Conservation (phyloP, 2,113 vertebrate species). For the Sylvietta virens region DNA sequence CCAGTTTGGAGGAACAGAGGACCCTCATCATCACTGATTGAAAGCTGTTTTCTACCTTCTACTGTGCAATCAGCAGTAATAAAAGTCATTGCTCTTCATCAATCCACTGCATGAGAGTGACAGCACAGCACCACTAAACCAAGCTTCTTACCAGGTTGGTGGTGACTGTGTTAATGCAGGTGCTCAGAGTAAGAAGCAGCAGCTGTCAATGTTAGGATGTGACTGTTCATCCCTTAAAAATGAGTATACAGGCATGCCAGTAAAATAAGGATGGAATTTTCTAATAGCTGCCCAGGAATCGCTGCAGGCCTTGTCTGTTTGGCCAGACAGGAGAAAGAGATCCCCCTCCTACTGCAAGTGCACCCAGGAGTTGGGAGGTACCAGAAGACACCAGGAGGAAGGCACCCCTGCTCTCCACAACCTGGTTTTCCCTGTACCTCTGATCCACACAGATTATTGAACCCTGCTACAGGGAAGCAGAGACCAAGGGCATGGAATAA, state of each 20-base stretch:
- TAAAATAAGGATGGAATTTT: neutral
- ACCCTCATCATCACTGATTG: fast-evolving
- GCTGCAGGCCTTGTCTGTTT: neutral
- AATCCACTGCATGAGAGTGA: neutral
- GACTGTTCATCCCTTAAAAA: neutral
- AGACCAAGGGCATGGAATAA: neutral
- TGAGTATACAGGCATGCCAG: neutral
- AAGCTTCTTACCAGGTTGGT: neutral
- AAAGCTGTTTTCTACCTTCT: neutral
- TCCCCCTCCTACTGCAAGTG: neutral
- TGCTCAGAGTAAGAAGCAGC: neutral
- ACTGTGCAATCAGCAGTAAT: neutral
- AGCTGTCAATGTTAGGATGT: neutral
- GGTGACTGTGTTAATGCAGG: neutral
- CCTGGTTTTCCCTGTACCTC: neutral
- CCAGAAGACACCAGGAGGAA: neutral
- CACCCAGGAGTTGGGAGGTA: too few species aligned
- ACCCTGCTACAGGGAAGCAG: neutral
- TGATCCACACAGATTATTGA: neutral
- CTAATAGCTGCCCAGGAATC: neutral
- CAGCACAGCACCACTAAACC: neutral
- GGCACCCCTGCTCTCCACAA: neutral
- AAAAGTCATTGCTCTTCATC: neutral
- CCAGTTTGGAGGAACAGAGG: neutral
- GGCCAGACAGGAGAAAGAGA: neutral